Conservation (phyloP, 1,140 invertebrate species). For the Procambarus clarkii region DNA sequence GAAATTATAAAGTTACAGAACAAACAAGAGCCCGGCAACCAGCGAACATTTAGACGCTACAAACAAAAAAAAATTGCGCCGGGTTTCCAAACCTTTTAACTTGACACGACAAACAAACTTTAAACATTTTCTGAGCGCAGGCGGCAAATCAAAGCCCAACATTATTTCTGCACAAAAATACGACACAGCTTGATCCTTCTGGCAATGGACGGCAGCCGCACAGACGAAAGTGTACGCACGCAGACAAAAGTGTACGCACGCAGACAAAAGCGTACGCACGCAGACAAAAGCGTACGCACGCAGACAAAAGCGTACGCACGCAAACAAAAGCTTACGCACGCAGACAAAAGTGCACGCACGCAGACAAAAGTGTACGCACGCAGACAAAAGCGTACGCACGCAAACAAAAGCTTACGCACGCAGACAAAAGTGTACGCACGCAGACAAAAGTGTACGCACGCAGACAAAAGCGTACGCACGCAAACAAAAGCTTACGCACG, state of each 20-base stretch:
- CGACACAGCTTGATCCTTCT: no score
- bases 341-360: not conserved
- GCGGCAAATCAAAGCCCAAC: no score
- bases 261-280: not conserved
- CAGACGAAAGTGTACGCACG: not conserved
- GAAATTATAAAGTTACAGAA: no score
- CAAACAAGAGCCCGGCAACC: no score
- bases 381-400: no score
- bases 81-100: not conserved
- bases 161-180: no score
- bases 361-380: not conserved
- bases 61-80: no score
- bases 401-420: no score
- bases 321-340: no score
- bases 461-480: not conserved
- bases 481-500: not conserved
- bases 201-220: no score
- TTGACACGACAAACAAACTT: not conserved
- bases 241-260: not conserved
- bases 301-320: no score
- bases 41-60: no score
- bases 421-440: not conserved
- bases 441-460: not conserved
- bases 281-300: not conserved
- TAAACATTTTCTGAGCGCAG: not conserved